A percentile compares a stretch with the other conserved stretches of the same genome.
These are phyloP conservation scores for Zootoca vivipara DNA, from an alignment of 2,113 vertebrate species.

Conservation along the genomic window DNA sequence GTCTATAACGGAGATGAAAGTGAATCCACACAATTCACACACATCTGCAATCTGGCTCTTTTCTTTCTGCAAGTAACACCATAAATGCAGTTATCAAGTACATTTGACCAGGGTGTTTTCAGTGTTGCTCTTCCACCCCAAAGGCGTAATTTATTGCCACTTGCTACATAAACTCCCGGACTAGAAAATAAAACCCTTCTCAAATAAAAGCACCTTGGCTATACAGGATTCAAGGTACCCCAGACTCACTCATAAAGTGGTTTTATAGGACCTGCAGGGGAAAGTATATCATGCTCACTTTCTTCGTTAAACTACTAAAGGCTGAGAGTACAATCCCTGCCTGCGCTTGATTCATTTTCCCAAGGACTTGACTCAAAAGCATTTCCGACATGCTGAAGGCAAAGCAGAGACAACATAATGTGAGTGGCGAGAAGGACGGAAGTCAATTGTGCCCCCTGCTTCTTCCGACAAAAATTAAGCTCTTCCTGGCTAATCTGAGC, in stretches of 20 bases:
- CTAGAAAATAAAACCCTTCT: conserved; percentile 33
- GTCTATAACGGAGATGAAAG: no score
- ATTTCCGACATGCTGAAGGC: not conserved
- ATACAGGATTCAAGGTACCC: conserved; percentile 16
- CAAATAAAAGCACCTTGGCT: conserved; percentile 9
- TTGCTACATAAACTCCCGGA: not conserved
- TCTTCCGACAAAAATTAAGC: not conserved
- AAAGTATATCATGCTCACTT: not conserved
- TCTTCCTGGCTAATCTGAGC: not conserved
- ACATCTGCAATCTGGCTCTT: not conserved
- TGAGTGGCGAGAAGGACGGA: not conserved
- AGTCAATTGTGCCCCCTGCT: not conserved
- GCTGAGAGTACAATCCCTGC: not conserved
- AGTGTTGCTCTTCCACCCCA: conserved; percentile 18
- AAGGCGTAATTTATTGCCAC: not conserved
- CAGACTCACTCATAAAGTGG: conserved; percentile 31
- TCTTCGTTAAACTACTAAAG: conserved; percentile 12
- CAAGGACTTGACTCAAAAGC: not conserved
- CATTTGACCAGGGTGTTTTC: not conserved
- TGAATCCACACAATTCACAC: not conserved
- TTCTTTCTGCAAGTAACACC: not conserved
- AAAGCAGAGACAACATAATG: not conserved
- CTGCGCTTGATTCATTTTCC: not conserved
- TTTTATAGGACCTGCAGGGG: conserved; percentile 28
- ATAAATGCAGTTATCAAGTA: not conserved